These are phyloP conservation scores for Aplocera efformata DNA, from an alignment of 2,888 invertebrate species.

Conservation along the genomic window DNA sequence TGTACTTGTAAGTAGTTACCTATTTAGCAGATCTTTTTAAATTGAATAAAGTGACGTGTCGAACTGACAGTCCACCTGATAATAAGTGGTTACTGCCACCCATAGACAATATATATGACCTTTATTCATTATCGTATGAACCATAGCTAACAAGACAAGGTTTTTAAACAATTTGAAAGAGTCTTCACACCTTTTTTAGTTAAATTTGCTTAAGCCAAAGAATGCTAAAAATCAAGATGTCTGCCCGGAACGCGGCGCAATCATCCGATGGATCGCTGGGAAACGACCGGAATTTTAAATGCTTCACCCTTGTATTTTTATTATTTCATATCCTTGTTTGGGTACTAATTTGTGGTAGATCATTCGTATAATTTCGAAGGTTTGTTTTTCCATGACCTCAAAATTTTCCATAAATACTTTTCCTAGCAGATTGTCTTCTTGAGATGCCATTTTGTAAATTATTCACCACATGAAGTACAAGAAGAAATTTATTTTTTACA, in stretches of 20 bases:
- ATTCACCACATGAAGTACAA: too few species aligned
- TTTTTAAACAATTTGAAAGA: neutral
- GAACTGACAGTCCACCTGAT: too few species aligned
- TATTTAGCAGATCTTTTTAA: too few species aligned
- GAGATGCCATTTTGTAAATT: too few species aligned
- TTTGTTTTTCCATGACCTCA: neutral
- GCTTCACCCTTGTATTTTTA: slow-evolving; percentile 38
- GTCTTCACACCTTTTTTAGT: slow-evolving; percentile 5
- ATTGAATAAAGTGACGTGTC: too few species aligned
- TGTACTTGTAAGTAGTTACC: too few species aligned
- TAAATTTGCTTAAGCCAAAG: slow-evolving; percentile 12
- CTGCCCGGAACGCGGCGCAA: slow-evolving; percentile 46
- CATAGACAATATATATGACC: too few species aligned
- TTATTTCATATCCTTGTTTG: slow-evolving; percentile 35
- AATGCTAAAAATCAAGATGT: slow-evolving; percentile 29
- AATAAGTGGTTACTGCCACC: too few species aligned
- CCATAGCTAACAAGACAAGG: too few species aligned
- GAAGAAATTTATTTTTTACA: too few species aligned
- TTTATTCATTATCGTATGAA: too few species aligned
- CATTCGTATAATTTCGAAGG: slow-evolving; percentile 6
- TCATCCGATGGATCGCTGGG: slow-evolving; percentile 55
- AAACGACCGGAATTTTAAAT: slow-evolving; percentile 57
- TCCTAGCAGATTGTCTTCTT: too few species aligned
- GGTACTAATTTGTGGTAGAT: slow-evolving; percentile 27
- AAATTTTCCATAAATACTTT: neutral